A percentile compares a stretch with the other conserved stretches of the same genome.
Conservation (phyloP, 2,113 vertebrate species). For the Arothron firmamentum region DNA sequence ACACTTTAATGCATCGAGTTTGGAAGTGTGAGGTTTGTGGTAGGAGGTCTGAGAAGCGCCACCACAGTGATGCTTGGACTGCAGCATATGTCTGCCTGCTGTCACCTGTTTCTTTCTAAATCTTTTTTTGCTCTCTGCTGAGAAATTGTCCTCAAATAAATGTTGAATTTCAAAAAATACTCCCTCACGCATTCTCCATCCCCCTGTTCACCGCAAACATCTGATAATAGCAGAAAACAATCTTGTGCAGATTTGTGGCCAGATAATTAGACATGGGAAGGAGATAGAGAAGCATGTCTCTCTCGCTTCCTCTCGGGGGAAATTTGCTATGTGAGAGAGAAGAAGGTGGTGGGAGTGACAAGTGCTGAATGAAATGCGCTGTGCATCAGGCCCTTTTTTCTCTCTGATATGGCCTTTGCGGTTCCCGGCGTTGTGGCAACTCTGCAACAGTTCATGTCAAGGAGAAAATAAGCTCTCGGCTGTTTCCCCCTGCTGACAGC, state of each 20-base stretch:
- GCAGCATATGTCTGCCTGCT: too few relatives aligned
- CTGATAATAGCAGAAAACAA: background rate
- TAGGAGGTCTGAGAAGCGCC: too few relatives aligned
- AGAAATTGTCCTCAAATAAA: too few relatives aligned
- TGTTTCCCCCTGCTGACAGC: conserved; percentile 17
- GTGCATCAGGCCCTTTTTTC: conserved; percentile 16
- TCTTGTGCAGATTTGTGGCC: background rate
- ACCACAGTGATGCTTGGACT: too few relatives aligned
- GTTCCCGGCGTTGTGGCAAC: conserved; percentile 22
- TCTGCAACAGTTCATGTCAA: conserved; percentile 24
- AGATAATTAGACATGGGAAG: conserved; percentile 6
- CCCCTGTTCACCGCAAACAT: too few relatives aligned
- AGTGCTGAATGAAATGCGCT: conserved; percentile 37
- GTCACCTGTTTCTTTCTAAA: too few relatives aligned
- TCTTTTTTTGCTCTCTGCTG: too few relatives aligned
- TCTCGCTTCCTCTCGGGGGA: conserved; percentile 16
- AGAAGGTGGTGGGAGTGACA: conserved; percentile 9
- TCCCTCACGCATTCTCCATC: background rate
- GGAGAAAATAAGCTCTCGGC: conserved; percentile 17
- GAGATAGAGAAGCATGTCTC: background rate
- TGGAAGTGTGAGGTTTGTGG: too few relatives aligned
- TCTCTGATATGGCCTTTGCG: conserved; percentile 11
- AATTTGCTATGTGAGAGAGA: conserved; percentile 33
- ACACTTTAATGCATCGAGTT: too few relatives aligned
- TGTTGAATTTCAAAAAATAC: background rate